Base-by-base conservation (phyloP, 2,113 vertebrate species). In the Lophotis ruficrista region DNA sequence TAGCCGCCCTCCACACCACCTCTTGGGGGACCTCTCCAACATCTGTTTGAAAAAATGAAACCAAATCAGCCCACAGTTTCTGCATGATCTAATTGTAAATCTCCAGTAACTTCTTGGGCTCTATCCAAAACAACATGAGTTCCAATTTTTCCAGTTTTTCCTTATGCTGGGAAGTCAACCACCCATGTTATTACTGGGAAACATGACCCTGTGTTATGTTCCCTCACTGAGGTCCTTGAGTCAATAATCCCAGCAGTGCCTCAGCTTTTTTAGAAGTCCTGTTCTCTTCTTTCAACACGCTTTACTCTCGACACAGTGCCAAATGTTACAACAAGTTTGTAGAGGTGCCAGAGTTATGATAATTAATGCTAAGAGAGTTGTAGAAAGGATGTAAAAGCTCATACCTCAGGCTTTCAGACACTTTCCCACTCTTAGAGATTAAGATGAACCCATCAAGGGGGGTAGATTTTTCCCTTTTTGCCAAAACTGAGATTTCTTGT, bases 41-140 rank as follows among this genome's bases (percentile, higher is more conserved):
- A 93, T 96, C 78, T 96, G 81, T 81, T 97, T 96, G 89, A 96
- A 97, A 90, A 96, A 97, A 95, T 92, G 91, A 96, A 94, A 97
- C 82, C 61, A 87, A 90, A 96, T 95, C 47, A 95, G 82, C 90
- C 89, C 87, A 70, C 71, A 31, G 66, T 94, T 97, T 96, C 83
- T 90, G 88, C 75, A 83, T 87, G 86, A 85, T 82, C 83, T 95
- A 84, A 96, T 96, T 96, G 90, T 97, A 96, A 85, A 95, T 93
- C 92, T 97, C 85, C 95, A 90, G 58, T 94, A 94, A 97, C 72
- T 90, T 91, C 77, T 95, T 93, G 93, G 93, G 90, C 94, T 95
- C 47, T 43, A 30, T 94, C 76, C 88, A 95, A 95, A 89, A 82
- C 87, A 95, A 94, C 81, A 80, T 92, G 92, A 91, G 48, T 90